Evolutionary conservation across 1,140 invertebrate species (phyloP), one percentile per base, ranked within the genome.

Genomic region (Bombus superbus): DNA sequence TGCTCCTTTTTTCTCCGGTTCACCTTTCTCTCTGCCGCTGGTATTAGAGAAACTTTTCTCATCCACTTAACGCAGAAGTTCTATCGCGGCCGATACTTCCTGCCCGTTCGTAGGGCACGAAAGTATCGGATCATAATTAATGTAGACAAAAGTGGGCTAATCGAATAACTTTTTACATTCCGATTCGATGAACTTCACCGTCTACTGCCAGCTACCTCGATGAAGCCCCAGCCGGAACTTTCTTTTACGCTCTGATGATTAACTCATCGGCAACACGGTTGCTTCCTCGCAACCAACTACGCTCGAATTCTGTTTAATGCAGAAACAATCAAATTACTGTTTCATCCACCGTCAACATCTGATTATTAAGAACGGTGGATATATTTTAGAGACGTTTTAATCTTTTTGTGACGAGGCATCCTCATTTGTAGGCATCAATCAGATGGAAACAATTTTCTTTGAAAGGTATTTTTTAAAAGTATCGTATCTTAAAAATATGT

Each of bases 31-130:
- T 38, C 83, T 79, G 53, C 47, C 42, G 86, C 62, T 72, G 59
- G 77, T 89, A 89, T 90, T 90, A 90, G 82, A 59, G 78, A 90
- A 90, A 90, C 89, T 90, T 90, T 90, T 88, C 89, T 89, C 89
- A 90, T 90, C 88, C 89, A 90, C 88, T 90, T 90, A 90, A 90
- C 86, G 75, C 82, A 40, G 69, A 85, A 90, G 88, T 89, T 87
- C 81, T 75, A 84, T 84, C 86, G 75, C 84, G 53, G 59, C 80
- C 32, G 87, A 69, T 86, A 89, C 88, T 86, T 82, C 44, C 64
- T 74, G 64, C 74, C 82, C 38, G 83, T 89, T 86, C 85, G 59
- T 35, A 64, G 59, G 81, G 80, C 85, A 83, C 66, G 71, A 77
- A 71, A 76, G 86, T 89, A 89, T 89, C 87, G 79, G 79, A 62